Percentiles rank a stretch among this genome's conserved stretches.
These are phyloP conservation scores for Olivierus martensii DNA, from an alignment of 1,140 invertebrate genomes.

Conservation along the genomic window DNA sequence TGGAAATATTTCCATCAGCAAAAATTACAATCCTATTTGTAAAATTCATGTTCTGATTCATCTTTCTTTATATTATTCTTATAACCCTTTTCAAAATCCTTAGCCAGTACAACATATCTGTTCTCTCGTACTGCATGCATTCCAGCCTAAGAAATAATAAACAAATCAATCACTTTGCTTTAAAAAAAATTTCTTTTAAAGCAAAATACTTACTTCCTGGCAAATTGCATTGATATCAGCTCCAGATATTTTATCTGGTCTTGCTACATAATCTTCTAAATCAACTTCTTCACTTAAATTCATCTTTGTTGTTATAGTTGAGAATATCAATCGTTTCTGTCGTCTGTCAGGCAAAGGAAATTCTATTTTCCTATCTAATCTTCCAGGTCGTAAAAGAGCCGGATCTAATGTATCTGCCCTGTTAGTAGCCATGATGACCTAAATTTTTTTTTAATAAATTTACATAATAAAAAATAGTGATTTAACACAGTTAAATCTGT, in stretches of 20 bases:
- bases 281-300: constrained; percentile 99
- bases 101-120: constrained; percentile 92
- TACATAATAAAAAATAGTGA: no score
- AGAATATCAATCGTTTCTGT: constrained; percentile 95
- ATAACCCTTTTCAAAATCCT: constrained; percentile 99
- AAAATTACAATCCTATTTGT: constrained; percentile 55
- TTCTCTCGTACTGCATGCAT: constrained; percentile 98
- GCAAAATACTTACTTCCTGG: constrained; percentile 64
- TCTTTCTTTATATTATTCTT: constrained; percentile 99
- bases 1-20: no score
- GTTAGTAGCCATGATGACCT: constrained; percentile 99
- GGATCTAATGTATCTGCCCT: constrained; percentile 97
- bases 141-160: constrained; percentile 40
- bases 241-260: constrained; percentile 95
- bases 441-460: no score
- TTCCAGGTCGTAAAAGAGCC: constrained; percentile 86
- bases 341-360: constrained; percentile 94
- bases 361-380: constrained; percentile 97
- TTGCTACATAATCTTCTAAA: constrained; percentile 94
- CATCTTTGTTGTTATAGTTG: constrained; percentile 97
- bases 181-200: not conserved
- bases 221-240: constrained; percentile 99
- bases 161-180: not conserved
- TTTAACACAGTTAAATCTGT: no score
- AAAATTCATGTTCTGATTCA: constrained; percentile 98